Conservation (phyloP, 2,888 invertebrate species). For the Lepidocyrtinus sp. region DNA sequence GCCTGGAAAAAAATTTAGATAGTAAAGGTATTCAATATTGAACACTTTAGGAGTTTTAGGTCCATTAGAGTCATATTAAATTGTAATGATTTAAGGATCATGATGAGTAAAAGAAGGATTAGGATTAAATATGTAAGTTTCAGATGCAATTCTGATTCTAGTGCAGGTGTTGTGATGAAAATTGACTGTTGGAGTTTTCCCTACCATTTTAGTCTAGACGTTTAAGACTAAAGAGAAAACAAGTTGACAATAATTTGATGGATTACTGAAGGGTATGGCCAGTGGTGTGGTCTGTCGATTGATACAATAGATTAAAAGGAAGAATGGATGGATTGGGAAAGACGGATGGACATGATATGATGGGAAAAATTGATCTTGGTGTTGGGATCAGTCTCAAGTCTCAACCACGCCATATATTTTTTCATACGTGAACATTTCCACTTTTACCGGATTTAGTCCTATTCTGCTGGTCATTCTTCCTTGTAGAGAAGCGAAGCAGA, state of each 20-base stretch:
- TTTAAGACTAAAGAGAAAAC: not conserved
- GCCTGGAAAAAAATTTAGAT: not conserved
- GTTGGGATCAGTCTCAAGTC: too few species aligned
- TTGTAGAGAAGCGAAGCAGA: too few species aligned
- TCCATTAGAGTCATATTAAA: constrained; percentile 19
- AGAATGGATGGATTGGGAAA: too few species aligned
- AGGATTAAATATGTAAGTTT: too few species aligned
- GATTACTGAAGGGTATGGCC: constrained; percentile 21
- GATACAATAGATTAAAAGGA: constrained; percentile 27
- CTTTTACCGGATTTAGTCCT: constrained; percentile 48
- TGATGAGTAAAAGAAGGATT: constrained; percentile 35
- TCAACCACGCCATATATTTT: too few species aligned
- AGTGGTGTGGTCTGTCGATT: constrained; percentile 38
- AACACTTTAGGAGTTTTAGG: too few species aligned
- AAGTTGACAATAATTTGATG: constrained; percentile 45
- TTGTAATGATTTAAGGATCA: too few species aligned
- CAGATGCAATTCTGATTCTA: not conserved
- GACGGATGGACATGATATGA: too few species aligned
- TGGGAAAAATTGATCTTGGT: too few species aligned
- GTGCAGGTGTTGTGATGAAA: not conserved
- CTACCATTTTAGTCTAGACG: too few species aligned
- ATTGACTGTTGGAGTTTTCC: not conserved
- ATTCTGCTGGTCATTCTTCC: constrained; percentile 15
- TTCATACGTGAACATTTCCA: constrained; percentile 35
- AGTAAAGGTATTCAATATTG: too few species aligned